Percentiles rank a stretch among this genome's conserved stretches.
These are phyloP conservation scores for Danio jaintianensis DNA, from an alignment of 2,797 vertebrate species.

Conservation along the genomic window DNA sequence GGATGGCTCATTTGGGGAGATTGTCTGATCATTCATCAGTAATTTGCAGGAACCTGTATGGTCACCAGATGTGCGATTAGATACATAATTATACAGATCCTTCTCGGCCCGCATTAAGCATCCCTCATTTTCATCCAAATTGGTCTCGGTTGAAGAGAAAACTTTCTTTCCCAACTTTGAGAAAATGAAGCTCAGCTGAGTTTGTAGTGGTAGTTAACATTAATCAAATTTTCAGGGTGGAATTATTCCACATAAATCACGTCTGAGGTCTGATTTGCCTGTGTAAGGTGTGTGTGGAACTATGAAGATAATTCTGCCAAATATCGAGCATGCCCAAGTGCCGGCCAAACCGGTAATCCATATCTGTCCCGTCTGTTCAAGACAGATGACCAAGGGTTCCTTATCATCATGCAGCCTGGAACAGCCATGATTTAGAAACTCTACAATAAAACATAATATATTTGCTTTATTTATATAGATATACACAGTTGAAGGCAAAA, in stretches of 20 bases:
- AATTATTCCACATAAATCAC: conserved; percentile 39
- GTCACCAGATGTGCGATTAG: conserved; percentile 60
- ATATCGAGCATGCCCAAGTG: conserved; percentile 19
- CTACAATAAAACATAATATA: background rate
- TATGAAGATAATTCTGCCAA: conserved; percentile 34
- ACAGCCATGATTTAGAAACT: background rate
- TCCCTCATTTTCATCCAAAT: conserved; percentile 47
- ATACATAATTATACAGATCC: conserved; percentile 57
- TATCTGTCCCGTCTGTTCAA: conserved; percentile 9
- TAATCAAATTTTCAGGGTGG: conserved; percentile 17
- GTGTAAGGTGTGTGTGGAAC: conserved; percentile 34
- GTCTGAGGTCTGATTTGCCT: background rate
- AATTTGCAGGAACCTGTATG: conserved; percentile 53
- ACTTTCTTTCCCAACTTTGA: conserved; percentile 34
- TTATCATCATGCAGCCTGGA: background rate
- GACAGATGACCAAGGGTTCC: conserved; percentile 9
- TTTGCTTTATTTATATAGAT: no score
- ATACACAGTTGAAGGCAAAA: no score
- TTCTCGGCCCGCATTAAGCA: conserved; percentile 32
- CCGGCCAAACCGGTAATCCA: conserved; percentile 37
- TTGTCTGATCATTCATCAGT: conserved; percentile 63
- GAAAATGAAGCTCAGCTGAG: conserved; percentile 32
- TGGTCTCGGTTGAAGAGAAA: conserved; percentile 34
- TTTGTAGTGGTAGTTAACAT: conserved; percentile 39
- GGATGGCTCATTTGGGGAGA: conserved; percentile 61